These are phyloP conservation scores for Disparrhopalites patrizii DNA, from an alignment of 2,888 invertebrate species.

Conservation along the genomic window DNA sequence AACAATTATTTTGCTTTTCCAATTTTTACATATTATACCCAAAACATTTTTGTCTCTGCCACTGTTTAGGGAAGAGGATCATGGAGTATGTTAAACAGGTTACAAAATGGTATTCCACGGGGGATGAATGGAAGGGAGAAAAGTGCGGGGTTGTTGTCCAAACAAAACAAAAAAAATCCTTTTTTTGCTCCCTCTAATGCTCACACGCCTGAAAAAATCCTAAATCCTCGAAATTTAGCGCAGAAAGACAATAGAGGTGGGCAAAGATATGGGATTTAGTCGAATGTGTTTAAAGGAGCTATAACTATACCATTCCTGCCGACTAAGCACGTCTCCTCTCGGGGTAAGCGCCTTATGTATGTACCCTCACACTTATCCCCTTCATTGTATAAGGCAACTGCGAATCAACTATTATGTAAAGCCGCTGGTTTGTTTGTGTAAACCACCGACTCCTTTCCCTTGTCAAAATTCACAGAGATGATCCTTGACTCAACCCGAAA, in stretches of 20 bases:
- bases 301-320: neutral
- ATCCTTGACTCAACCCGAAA: conserved; percentile 1
- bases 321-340: neutral
- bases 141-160: too few relatives aligned
- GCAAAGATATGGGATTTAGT: neutral
- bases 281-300: too few relatives aligned
- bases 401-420: conserved; percentile 8
- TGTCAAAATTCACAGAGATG: neutral
- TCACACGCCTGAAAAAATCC: conserved; percentile 25
- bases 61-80: too few relatives aligned
- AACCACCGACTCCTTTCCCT: conserved; percentile 1
- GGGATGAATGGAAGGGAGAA: too few relatives aligned
- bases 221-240: conserved; percentile 30
- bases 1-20: too few relatives aligned
- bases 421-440: conserved; percentile 2
- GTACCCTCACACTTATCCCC: neutral
- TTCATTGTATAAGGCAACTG: neutral
- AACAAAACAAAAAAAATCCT: too few relatives aligned
- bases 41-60: too few relatives aligned
- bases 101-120: too few relatives aligned
- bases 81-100: too few relatives aligned
- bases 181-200: conserved; percentile 4
- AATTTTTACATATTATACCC: too few relatives aligned
- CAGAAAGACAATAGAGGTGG: conserved; percentile 26
- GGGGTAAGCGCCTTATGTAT: too few relatives aligned